Base-by-base conservation (phyloP, 2,797 vertebrate species). In the Trichosurus vulpecula region DNA sequence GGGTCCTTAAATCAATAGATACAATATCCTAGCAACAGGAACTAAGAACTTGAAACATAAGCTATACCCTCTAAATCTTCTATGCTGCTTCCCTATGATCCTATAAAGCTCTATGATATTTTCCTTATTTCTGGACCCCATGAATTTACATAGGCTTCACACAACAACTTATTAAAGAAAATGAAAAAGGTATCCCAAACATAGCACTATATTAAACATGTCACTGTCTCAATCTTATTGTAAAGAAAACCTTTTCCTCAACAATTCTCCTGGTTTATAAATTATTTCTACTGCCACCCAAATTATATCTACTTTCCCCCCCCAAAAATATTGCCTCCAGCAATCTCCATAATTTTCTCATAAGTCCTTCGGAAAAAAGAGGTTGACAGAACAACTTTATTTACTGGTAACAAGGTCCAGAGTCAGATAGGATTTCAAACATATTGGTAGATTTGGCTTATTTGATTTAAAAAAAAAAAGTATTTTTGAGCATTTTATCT, bases 401-500 rank as follows among this genome's bases (percentile, higher is more conserved):
- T 35, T 91, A 55, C 96, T 87, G 0, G 0, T 55, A 93, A 92
- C 35, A 92, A 54, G 29, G 91, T 52, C 6, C 6, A n/a, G n/a
- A 92, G 19, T 35, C 56, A 56, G 81, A 52, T n/a, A 93, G 1
- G 0, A 95, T 93, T 61, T 92, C 81, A 95, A 95, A 52, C 5
- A 54, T 56, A 61, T 55, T 66, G 54, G 31, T 54, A 81, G 90
- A 90, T 92, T 94, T 91, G 9, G 22, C 31, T 91, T 12, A 2
- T 92, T 94, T 94, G n/a, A 41, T 19, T 35, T 54, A 14, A 55
- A 93, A 95, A 93, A 31, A 19, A 56, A n/a, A 74, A 54, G 14
- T 22, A 51, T 10, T 93, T 90, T 55, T 54, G 56, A 81, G 0
- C 29, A 47, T 55, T 95, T 90, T 61, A 81, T 89, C 6, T 58